A percentile compares a stretch with the other conserved stretches of the same genome.
These are phyloP conservation scores for Achlya flavicornis DNA, from an alignment of 2,888 invertebrate genomes.

Conservation along the genomic window DNA sequence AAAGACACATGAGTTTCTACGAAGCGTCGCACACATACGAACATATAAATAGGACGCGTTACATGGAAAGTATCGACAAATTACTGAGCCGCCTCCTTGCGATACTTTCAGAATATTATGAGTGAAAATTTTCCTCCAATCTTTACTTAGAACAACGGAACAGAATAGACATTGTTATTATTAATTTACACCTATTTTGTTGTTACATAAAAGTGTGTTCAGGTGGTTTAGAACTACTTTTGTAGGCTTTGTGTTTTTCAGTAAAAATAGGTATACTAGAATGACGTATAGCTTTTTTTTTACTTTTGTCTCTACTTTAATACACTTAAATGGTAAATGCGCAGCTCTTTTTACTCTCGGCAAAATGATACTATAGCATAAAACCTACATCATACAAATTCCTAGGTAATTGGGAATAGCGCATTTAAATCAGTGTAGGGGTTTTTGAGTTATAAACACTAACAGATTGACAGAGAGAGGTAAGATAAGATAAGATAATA, in stretches of 20 bases:
- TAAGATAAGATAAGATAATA: too few species aligned
- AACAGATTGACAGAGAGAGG: too few species aligned
- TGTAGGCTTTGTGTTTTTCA: too few species aligned
- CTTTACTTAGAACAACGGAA: constrained; percentile 37
- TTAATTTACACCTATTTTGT: neutral
- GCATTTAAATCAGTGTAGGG: neutral
- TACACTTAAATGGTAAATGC: too few species aligned
- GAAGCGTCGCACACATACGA: neutral
- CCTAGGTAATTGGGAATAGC: too few species aligned
- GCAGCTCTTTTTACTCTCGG: too few species aligned
- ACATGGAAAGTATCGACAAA: constrained; percentile 54
- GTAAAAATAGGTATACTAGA: too few species aligned
- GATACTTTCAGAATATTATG: constrained; percentile 58
- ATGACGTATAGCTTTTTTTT: too few species aligned
- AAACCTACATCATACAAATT: too few species aligned
- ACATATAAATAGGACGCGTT: neutral
- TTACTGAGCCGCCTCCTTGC: constrained; percentile 54
- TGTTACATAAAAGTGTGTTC: neutral
- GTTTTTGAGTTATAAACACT: neutral
- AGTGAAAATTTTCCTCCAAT: constrained; percentile 58
- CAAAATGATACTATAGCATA: too few species aligned
- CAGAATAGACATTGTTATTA: constrained; percentile 3
- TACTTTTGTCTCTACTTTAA: too few species aligned
- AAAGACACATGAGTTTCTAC: neutral
- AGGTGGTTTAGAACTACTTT: too few species aligned